Evolutionary conservation across 2,113 vertebrate species (phyloP).

Genomic region (Cyanistes caeruleus): DNA sequence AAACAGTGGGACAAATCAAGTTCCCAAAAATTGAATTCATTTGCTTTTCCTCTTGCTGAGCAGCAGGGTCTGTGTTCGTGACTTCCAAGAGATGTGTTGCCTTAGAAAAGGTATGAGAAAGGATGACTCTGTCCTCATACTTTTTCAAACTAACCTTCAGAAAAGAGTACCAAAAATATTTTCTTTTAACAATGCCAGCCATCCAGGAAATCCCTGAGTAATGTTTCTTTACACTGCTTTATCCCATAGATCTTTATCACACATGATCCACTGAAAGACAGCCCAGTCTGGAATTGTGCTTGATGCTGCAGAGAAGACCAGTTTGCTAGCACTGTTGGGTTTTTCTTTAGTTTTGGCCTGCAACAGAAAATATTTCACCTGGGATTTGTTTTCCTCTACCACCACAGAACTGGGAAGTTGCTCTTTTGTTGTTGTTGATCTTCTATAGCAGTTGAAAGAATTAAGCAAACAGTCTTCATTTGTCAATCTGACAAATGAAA

Average conservation of each 20-base stretch:
- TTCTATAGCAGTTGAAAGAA: neutral
- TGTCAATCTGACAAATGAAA: constrained; percentile 20
- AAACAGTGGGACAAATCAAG: neutral
- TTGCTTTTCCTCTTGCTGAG: neutral
- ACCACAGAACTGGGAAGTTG: neutral
- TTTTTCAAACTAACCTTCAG: neutral
- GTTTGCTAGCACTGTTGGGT: neutral
- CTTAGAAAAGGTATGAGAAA: neutral
- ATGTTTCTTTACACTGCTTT: neutral
- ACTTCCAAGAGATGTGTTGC: neutral
- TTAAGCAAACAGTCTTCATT: neutral
- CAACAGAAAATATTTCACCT: neutral
- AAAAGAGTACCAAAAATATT: neutral
- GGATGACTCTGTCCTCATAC: neutral
- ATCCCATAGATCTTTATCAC: neutral
- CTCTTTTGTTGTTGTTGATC: constrained; percentile 7
- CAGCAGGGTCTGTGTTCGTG: neutral
- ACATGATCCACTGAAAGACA: neutral
- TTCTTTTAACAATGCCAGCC: neutral
- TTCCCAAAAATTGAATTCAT: neutral
- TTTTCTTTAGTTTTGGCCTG: neutral
- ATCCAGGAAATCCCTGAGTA: neutral
- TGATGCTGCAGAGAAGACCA: neutral
- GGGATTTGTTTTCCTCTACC: neutral
- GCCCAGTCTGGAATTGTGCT: neutral